Evolutionary conservation across 2,888 invertebrate species (phyloP).

Genomic region (Ptilodon capucinus): DNA sequence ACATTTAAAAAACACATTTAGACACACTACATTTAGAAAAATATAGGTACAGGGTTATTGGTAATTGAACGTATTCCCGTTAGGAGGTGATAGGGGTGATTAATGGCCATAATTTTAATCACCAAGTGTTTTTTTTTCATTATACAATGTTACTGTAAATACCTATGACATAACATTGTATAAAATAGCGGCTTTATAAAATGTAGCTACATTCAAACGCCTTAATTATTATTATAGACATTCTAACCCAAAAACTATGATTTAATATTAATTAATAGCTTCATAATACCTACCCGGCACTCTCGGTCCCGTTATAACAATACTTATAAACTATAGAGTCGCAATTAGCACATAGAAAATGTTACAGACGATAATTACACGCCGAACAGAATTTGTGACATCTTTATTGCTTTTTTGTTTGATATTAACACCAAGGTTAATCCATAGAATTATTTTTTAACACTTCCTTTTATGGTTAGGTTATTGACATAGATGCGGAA

Average conservation of each 20-base stretch:
- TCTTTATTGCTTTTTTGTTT: not conserved
- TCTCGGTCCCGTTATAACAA: not conserved
- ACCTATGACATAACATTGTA: no score
- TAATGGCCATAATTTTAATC: no score
- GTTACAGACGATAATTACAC: not conserved
- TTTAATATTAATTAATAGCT: not conserved
- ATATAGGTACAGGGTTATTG: no score
- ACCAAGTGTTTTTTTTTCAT: no score
- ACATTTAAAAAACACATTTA: no score
- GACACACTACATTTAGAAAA: no score
- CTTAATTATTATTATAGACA: not conserved
- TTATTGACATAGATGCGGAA: not conserved
- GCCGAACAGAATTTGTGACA: not conserved
- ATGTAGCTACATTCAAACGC: no score
- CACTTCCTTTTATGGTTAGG: not conserved
- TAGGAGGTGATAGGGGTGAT: no score
- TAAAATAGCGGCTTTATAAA: no score
- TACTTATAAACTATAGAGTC: not conserved
- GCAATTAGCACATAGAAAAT: not conserved
- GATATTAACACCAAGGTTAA: not conserved
- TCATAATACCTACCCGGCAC: not conserved
- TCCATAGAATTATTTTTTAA: not conserved
- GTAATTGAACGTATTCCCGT: no score
- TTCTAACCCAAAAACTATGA: not conserved
- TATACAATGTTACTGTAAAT: no score